Base-by-base conservation (phyloP, 2,888 invertebrate species). In the Himalopsyche japonica region DNA sequence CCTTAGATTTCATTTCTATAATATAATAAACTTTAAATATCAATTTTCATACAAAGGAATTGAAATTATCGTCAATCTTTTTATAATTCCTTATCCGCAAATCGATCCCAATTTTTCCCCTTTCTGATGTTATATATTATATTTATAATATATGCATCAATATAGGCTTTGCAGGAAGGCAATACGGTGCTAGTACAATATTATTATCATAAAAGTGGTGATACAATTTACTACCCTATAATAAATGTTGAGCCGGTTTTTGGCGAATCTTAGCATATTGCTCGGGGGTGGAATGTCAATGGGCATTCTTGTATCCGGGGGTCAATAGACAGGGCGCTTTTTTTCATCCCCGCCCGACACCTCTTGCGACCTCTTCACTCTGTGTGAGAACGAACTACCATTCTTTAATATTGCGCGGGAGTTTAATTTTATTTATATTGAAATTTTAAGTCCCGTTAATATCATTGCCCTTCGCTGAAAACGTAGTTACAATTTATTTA, bases 121-220 rank as follows among this genome's bases (percentile, higher is more conserved):
- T 81, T 70, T 27, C 70, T 27, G 1, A 15, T 15, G 24, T 79
- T 64, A 84, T 81, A 47, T 84, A 84, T 84, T 81, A 47, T 84
- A 84, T 84, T 79, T 79, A 78, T 84, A 84, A 84, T 84, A 79
- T 84, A 84, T 84, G 84, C 84, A 81, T 84, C 81, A 84, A 84
- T 84, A 84, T 76, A 48, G 57, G 30, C 43, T 20, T 48, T 49
- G 24, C 43, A 78, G 49, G 70, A 49, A 32, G 34, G 77, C 34
- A 64, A 57, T 70, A 30, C n/a, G 32, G 10, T n/a, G 78, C 18
- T 43, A 12, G 34, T 37, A 78, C 81, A 84, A 84, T 84, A 70
- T 81, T 81, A 84, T 84, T 84, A 84, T 78, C 57, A 81, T 81
- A 43, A 48, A 43, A 64, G 57, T 81, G 79, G 78, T 84, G 79